phyloP scores from a whole-genome alignment of 2,797 vertebrate species.

The Lycodopsis pacificus region DNA sequence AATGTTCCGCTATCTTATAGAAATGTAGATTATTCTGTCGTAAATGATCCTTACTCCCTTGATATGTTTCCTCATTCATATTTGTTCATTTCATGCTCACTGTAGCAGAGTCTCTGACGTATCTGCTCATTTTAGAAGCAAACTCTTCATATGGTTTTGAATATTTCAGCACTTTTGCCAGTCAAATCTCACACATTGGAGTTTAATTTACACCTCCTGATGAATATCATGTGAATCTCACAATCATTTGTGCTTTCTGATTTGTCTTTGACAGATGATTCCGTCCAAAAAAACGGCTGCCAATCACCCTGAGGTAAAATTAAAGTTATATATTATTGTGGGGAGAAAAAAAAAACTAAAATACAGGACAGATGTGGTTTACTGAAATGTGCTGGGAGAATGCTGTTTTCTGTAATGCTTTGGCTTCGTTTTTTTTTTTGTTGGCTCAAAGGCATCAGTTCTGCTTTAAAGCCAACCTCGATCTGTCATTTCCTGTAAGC shows the following conservation, averaged over 20 bases:
- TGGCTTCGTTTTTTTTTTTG: not conserved
- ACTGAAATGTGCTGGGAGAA: too few relatives aligned
- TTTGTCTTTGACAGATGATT: constrained; percentile 46
- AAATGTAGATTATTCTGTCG: not conserved
- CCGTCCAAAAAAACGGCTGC: accelerated
- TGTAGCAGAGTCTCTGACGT: accelerated
- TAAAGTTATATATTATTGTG: not conserved
- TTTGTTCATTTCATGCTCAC: not conserved
- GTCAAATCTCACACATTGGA: not conserved
- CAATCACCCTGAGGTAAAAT: constrained; percentile 49
- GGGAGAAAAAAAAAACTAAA: too few relatives aligned
- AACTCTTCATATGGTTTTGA: not conserved
- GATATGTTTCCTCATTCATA: not conserved
- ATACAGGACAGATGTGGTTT: not conserved
- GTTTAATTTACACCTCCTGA: not conserved
- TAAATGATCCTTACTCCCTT: not conserved
- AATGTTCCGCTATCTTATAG: accelerated
- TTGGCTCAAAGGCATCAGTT: not conserved
- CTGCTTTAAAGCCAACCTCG: constrained; percentile 18
- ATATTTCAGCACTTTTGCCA: not conserved
- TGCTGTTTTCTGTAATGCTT: not conserved
- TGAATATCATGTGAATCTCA: not conserved
- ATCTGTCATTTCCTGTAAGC: constrained; percentile 59
- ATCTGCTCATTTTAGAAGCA: not conserved
- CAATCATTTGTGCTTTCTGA: not conserved